Conservation (phyloP, 2,113 vertebrate species). For the Bagarius yarrelli region DNA sequence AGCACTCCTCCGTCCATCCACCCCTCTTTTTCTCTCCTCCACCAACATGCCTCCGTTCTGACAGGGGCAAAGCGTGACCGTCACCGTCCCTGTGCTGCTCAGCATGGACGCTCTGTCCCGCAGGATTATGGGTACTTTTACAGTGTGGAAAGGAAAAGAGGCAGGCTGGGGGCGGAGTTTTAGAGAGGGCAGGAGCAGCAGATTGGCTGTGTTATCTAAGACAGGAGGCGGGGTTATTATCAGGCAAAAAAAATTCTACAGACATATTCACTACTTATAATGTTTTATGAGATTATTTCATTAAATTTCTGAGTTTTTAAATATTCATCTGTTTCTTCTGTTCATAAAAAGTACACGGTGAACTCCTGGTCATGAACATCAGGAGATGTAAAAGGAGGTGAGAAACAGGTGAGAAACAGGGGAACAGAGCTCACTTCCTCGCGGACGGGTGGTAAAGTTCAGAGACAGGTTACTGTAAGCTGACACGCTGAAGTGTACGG, state of each 20-base stretch:
- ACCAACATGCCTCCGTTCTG: constrained; percentile 73
- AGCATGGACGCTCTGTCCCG: constrained; percentile 77
- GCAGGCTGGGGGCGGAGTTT: constrained; percentile 60
- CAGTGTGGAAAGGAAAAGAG: constrained; percentile 60
- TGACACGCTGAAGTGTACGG: constrained; percentile 77
- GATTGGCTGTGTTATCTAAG: constrained; percentile 71
- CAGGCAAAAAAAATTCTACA: background rate
- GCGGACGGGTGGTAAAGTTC: constrained; percentile 78
- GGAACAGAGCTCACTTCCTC: constrained; percentile 66
- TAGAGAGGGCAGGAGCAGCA: constrained; percentile 69
- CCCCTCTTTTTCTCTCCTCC: constrained; percentile 62
- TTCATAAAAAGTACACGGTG: background rate
- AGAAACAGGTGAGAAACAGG: background rate
- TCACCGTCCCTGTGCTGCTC: constrained; percentile 82
- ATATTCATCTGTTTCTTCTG: background rate
- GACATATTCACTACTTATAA: background rate
- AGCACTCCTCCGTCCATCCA: constrained; percentile 48
- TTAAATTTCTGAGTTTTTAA: background rate
- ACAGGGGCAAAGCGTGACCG: constrained; percentile 82
- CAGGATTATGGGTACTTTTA: constrained; percentile 80
- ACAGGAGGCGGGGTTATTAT: constrained; percentile 35
- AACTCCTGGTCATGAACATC: background rate
- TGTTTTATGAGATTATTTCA: background rate
- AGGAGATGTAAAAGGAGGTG: background rate
- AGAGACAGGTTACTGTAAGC: constrained; percentile 69